Evolutionary conservation across 2,888 invertebrate genomes (phyloP).

Genomic region (Eubasilissa splendida): DNA sequence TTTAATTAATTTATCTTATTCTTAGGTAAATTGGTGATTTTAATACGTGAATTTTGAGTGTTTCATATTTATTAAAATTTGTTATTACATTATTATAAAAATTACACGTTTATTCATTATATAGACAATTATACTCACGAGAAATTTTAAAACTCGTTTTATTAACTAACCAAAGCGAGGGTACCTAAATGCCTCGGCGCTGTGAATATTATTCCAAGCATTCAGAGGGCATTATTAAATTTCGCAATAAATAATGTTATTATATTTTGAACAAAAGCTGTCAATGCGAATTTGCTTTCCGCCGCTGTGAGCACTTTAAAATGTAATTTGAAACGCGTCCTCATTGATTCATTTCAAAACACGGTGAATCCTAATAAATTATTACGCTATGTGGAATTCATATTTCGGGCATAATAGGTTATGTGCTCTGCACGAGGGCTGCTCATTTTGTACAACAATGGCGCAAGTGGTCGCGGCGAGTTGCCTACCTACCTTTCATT

Average conservation of each 20-base stretch:
- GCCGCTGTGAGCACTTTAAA: constrained; percentile 57
- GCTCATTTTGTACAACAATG: background rate
- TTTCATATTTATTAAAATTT: too few species aligned
- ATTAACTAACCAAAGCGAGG: constrained; percentile 18
- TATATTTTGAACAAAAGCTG: constrained; percentile 58
- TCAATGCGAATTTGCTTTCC: constrained; percentile 58
- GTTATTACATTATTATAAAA: too few species aligned
- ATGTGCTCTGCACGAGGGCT: constrained; percentile 1
- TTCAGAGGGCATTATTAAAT: constrained; percentile 46
- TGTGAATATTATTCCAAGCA: constrained; percentile 18
- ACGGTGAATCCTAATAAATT: constrained; percentile 45
- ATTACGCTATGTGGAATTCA: constrained; percentile 36
- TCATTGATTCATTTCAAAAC: constrained; percentile 50
- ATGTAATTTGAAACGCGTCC: constrained; percentile 54
- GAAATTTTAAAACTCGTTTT: background rate
- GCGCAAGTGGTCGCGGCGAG: background rate
- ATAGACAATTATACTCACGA: too few species aligned
- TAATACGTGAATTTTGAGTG: too few species aligned
- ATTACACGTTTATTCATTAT: too few species aligned
- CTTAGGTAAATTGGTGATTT: too few species aligned
- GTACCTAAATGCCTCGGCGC: background rate
- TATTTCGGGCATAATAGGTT: constrained; percentile 37
- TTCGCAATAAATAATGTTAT: constrained; percentile 58
- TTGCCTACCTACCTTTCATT: too few species aligned
- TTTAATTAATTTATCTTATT: too few species aligned